These are phyloP conservation scores for Bombus affinis DNA, from an alignment of 1,140 invertebrate species.

Conservation along the genomic window DNA sequence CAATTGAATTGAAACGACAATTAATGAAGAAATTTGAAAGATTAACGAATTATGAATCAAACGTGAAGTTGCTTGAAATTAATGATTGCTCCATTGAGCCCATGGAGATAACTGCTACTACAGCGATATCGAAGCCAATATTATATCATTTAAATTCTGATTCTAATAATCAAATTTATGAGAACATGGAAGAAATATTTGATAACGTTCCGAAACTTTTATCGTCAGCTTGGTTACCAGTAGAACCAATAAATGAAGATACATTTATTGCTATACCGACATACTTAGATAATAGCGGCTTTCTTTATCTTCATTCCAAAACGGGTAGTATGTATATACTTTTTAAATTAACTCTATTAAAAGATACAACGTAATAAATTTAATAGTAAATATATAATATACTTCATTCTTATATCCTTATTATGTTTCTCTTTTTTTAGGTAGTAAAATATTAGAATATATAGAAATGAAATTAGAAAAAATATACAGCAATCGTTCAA, in stretches of 20 bases:
- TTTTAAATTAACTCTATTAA: conserved; percentile 13
- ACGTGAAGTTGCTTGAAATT: conserved; percentile 32
- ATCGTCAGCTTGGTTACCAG: conserved; percentile 74
- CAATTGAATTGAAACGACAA: conserved; percentile 71
- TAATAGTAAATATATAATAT: not conserved
- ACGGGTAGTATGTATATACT: conserved; percentile 45
- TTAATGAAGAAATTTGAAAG: conserved; percentile 34
- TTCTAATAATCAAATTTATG: not conserved
- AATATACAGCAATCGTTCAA: conserved; percentile 78
- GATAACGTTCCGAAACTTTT: conserved; percentile 10
- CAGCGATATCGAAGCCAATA: not conserved
- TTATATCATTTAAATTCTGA: not conserved
- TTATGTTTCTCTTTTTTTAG: conserved; percentile 16
- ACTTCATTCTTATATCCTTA: not conserved
- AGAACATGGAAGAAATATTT: not conserved
- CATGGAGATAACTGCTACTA: not conserved
- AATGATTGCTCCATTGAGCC: not conserved
- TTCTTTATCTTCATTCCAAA: conserved; percentile 82
- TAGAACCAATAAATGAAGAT: conserved; percentile 62
- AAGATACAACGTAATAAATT: not conserved
- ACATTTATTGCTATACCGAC: conserved; percentile 83
- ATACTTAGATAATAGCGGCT: conserved; percentile 84
- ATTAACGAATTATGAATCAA: not conserved
- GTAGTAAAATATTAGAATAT: not conserved
- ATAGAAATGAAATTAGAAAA: conserved; percentile 76